These are phyloP conservation scores for Halichoerus grypus DNA, from an alignment of 2,113 vertebrate genomes.

Conservation along the genomic window DNA sequence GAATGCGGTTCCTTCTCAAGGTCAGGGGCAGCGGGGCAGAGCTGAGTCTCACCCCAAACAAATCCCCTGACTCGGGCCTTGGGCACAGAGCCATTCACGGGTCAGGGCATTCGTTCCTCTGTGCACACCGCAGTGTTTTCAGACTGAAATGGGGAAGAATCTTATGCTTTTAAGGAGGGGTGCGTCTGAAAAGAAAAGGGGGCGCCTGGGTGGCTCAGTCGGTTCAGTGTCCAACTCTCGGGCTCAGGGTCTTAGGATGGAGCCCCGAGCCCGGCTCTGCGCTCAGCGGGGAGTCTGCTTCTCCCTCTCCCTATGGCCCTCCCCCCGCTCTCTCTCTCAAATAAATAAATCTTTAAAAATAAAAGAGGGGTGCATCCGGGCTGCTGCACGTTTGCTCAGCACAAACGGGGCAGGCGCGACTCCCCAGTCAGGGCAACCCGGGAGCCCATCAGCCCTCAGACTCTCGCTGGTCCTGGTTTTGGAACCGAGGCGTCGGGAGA, in stretches of 20 bases:
- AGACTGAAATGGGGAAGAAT: background rate
- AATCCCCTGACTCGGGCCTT: background rate
- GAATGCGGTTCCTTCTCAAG: background rate
- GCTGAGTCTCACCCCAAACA: background rate
- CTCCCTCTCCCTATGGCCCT: background rate
- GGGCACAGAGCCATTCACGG: background rate
- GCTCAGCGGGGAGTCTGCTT: too few relatives aligned
- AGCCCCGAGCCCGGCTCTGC: rapidly evolving
- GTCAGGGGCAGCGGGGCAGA: background rate
- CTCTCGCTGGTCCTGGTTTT: background rate
- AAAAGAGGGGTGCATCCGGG: rapidly evolving
- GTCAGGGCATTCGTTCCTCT: background rate
- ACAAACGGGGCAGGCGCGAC: background rate
- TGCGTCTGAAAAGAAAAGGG: background rate
- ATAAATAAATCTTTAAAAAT: background rate
- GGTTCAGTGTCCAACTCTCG: rapidly evolving
- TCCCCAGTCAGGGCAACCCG: background rate
- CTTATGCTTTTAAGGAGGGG: background rate
- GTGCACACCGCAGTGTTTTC: background rate
- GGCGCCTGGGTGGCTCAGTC: background rate
- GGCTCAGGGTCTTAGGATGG: background rate
- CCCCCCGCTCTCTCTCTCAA: background rate
- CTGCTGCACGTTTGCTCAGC: rapidly evolving
- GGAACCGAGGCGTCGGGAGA: background rate
- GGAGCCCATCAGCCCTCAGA: background rate